phyloP scores from a whole-genome alignment of 2,113 vertebrate species.

The Zapornia atra region DNA sequence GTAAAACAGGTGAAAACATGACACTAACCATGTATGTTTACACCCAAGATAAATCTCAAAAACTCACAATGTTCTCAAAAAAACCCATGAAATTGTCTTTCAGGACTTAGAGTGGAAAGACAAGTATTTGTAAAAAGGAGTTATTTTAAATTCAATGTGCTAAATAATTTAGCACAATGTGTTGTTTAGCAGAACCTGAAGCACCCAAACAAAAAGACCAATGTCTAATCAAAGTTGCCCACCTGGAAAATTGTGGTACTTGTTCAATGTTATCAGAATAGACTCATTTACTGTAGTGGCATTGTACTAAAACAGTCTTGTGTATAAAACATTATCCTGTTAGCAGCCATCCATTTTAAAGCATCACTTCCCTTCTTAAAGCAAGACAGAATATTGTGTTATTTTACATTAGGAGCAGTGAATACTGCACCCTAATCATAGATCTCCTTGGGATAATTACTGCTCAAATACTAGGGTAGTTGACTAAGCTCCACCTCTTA shows the following conservation, averaged over 20 bases:
- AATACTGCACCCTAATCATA: background rate
- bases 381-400: background rate
- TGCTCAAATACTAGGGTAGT: background rate
- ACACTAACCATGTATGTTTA: background rate
- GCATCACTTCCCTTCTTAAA: background rate
- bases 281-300: constrained; percentile 15
- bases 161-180: constrained; percentile 19
- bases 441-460: background rate
- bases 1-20: background rate
- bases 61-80: background rate
- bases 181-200: background rate
- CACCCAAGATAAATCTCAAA: background rate
- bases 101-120: background rate
- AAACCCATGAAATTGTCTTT: background rate
- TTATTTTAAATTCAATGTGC: constrained; percentile 24
- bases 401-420: background rate
- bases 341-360: constrained; percentile 13
- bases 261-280: constrained; percentile 45
- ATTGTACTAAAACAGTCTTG: background rate
- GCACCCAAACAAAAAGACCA: background rate
- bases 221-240: constrained; percentile 51
- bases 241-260: constrained; percentile 58
- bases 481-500: background rate
- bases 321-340: constrained; percentile 24
- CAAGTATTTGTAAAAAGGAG: constrained; percentile 12